A percentile compares a stretch with the other conserved stretches of the same genome.
Evolutionary conservation across 2,888 invertebrate species (phyloP).

Genomic region (Stomorhina lunata): DNA sequence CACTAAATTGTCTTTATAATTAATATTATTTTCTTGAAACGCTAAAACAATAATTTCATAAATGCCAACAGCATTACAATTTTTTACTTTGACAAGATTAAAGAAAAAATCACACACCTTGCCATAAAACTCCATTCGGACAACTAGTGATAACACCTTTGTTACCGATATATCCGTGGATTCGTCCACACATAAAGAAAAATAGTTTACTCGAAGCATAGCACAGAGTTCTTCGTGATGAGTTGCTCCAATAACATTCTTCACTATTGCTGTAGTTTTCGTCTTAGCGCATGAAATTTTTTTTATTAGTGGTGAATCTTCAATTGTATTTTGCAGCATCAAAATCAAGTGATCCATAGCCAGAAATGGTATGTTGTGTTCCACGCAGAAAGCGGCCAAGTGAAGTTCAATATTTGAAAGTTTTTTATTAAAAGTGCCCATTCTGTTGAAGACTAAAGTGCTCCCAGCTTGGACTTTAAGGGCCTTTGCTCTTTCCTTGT

Average conservation of each 20-base stretch:
- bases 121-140: no score
- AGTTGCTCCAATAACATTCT: slow-evolving; percentile 31
- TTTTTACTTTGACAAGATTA: no score
- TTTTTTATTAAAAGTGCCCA: neutral
- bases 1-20: no score
- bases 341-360: slow-evolving; percentile 43
- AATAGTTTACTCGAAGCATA: slow-evolving; percentile 5
- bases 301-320: slow-evolving; percentile 31
- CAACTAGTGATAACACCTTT: neutral
- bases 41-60: no score
- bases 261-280: slow-evolving; percentile 22
- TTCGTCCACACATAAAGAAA: slow-evolving; percentile 25
- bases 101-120: no score
- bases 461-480: no score
- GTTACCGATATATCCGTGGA: neutral
- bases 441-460: neutral
- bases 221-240: slow-evolving; percentile 28
- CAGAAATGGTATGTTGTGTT: slow-evolving; percentile 35
- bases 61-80: no score
- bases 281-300: slow-evolving; percentile 24
- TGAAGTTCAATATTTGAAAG: slow-evolving; percentile 19
- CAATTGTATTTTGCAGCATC: slow-evolving; percentile 1
- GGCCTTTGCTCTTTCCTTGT: no score
- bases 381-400: slow-evolving; percentile 26
- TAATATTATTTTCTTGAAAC: no score